Conservation (phyloP, 2,113 vertebrate species). For the Labeo catla region DNA sequence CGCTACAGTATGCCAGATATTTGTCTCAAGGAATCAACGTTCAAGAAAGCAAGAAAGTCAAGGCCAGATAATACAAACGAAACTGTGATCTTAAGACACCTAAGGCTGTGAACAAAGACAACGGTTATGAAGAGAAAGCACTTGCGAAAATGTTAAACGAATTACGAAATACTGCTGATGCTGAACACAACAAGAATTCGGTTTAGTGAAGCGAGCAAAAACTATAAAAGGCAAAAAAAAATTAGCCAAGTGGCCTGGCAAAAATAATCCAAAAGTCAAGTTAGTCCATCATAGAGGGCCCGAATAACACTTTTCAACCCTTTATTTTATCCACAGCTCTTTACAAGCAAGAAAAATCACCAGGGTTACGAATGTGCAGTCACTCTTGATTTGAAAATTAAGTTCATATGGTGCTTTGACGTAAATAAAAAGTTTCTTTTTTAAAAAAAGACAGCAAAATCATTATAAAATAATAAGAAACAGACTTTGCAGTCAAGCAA, state of each 20-base stretch:
- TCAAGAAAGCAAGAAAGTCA: slow-evolving; percentile 17
- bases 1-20: slow-evolving; percentile 55
- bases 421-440: slow-evolving; percentile 62
- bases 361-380: slow-evolving; percentile 54
- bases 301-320: slow-evolving; percentile 31
- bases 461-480: slow-evolving; percentile 42
- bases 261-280: slow-evolving; percentile 39
- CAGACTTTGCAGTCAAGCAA: slow-evolving; percentile 55
- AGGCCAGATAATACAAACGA: background rate
- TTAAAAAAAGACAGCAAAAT: slow-evolving; percentile 38
- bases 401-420: slow-evolving; percentile 70
- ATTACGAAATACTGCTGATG: slow-evolving; percentile 57
- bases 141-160: slow-evolving; percentile 40
- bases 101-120: background rate
- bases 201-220: slow-evolving; percentile 30
- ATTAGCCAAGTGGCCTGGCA: background rate
- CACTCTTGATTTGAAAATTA: slow-evolving; percentile 65
- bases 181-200: slow-evolving; percentile 12
- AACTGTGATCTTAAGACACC: slow-evolving; percentile 24
- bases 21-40: background rate
- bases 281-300: slow-evolving; percentile 34
- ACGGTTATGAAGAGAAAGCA: background rate
- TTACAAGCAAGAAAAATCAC: slow-evolving; percentile 26
- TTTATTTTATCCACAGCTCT: slow-evolving; percentile 19
- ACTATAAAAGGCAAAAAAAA: background rate